phyloP scores from a whole-genome alignment of 2,113 vertebrate species.

The Hippocampus abdominalis region DNA sequence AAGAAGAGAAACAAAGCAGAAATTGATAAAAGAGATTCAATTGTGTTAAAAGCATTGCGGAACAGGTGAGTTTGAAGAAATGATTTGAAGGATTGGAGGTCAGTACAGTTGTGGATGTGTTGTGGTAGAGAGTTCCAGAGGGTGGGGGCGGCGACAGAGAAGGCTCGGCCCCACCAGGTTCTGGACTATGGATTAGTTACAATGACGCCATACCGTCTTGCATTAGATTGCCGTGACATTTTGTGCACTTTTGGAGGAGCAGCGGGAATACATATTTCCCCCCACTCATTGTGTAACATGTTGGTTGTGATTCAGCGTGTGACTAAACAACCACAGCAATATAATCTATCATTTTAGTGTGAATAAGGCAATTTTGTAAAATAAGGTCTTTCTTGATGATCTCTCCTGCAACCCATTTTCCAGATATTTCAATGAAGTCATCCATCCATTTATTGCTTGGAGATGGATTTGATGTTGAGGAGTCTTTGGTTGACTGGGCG shows the following conservation, averaged over 20 bases:
- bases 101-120: too few relatives aligned
- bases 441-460: background rate
- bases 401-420: too few relatives aligned
- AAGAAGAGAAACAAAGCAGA: too few relatives aligned
- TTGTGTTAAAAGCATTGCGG: too few relatives aligned
- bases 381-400: background rate
- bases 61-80: too few relatives aligned
- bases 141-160: too few relatives aligned
- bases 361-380: background rate
- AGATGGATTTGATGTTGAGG: background rate
- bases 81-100: too few relatives aligned
- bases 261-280: background rate
- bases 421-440: background rate
- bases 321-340: background rate
- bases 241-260: background rate
- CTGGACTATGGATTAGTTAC: background rate
- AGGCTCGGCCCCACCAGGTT: too few relatives aligned
- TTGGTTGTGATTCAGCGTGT: background rate
- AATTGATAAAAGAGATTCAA: too few relatives aligned
- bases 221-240: background rate
- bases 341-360: background rate
- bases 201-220: background rate
- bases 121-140: too few relatives aligned
- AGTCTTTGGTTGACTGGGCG: slow-evolving; percentile 12
- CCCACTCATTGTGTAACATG: background rate